A percentile compares a stretch with the other conserved stretches of the same genome.
phyloP scores from a whole-genome alignment of 1,140 invertebrate genomes.

The Mya arenaria region DNA sequence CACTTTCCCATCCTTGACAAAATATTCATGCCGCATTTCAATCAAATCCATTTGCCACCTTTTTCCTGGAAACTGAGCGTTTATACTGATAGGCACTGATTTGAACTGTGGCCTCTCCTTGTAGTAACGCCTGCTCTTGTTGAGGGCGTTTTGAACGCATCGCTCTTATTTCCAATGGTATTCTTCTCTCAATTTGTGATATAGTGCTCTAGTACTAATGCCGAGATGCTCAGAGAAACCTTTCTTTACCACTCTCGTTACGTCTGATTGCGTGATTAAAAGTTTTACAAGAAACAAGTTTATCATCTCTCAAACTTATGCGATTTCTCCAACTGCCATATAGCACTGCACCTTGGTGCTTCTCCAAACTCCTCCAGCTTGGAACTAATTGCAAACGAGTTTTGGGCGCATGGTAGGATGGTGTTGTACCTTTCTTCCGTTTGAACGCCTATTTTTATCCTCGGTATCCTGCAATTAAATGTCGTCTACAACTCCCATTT shows the following conservation, averaged over 20 bases:
- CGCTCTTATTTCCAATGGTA: conserved; percentile 4
- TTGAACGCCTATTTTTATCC: too few species aligned
- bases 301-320: too few species aligned
- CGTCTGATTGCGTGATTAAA: too few species aligned
- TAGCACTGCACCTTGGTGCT: too few species aligned
- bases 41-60: conserved; percentile 34
- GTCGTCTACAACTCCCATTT: too few species aligned
- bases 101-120: conserved; percentile 12
- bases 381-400: too few species aligned
- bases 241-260: background rate
- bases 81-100: conserved; percentile 8
- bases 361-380: too few species aligned
- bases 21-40: background rate
- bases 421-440: too few species aligned
- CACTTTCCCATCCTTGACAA: background rate
- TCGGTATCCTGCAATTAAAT: too few species aligned
- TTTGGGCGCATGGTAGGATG: too few species aligned
- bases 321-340: too few species aligned
- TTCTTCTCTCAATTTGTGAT: conserved; percentile 16
- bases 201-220: conserved; percentile 1
- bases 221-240: conserved; percentile 11
- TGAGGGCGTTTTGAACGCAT: background rate
- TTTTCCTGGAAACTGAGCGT: background rate
- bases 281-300: too few species aligned
- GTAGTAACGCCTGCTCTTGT: conserved; percentile 7